Conservation (phyloP, 2,113 vertebrate species). For the Lutjanus erythropterus region DNA sequence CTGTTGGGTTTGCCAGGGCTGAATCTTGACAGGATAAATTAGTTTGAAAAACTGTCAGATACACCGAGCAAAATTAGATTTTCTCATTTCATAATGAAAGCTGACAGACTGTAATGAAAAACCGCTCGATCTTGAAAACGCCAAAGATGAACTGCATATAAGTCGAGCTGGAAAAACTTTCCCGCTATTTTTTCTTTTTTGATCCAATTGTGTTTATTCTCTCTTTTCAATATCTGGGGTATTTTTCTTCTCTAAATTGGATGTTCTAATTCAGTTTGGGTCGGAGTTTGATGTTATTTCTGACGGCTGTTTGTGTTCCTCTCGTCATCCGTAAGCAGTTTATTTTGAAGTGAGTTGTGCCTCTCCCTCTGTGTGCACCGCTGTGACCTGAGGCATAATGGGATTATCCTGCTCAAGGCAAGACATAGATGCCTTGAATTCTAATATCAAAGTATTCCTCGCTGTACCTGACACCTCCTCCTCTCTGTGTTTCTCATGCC, state of each 20-base stretch:
- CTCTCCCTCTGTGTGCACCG: constrained; percentile 44
- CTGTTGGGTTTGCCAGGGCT: constrained; percentile 76
- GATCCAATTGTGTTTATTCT: constrained; percentile 64
- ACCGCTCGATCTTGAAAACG: constrained; percentile 75
- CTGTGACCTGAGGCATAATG: constrained; percentile 76
- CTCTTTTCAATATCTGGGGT: constrained; percentile 68
- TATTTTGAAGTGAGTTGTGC: constrained; percentile 74
- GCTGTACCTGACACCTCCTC: constrained; percentile 68
- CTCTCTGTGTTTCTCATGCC: constrained; percentile 66
- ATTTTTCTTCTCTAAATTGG: constrained; percentile 62
- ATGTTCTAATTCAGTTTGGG: constrained; percentile 74
- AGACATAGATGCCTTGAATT: constrained; percentile 74
- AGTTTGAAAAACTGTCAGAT: constrained; percentile 82
- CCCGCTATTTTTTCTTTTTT: constrained; percentile 14
- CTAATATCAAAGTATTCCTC: constrained; percentile 75
- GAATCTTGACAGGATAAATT: constrained; percentile 83
- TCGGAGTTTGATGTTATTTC: constrained; percentile 72
- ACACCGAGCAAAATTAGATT: constrained; percentile 80
- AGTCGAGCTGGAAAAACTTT: constrained; percentile 52
- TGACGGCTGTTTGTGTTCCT: constrained; percentile 68
- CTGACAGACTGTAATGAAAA: constrained; percentile 83
- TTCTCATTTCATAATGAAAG: constrained; percentile 81
- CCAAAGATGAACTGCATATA: constrained; percentile 73
- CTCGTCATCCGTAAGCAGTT: constrained; percentile 72
- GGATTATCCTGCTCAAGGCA: constrained; percentile 78